Evolutionary conservation across 23 tunicate species (phyloP), one percentile per base, ranked within the genome.

Genomic region (Ascidia mentula): DNA sequence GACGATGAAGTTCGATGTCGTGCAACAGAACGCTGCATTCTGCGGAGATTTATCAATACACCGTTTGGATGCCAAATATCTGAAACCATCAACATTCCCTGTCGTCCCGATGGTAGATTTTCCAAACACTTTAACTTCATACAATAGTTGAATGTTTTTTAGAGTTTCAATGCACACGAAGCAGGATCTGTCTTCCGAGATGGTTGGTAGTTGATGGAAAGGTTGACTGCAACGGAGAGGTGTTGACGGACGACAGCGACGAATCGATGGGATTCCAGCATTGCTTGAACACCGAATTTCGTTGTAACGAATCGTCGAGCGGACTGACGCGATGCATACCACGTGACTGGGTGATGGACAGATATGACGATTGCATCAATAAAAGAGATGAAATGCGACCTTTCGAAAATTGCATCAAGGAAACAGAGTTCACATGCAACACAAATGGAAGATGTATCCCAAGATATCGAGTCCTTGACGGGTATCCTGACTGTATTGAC

Each of bases 1-100:
- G 78, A 74, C 37, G 46, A 74, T 39, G 78, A 74, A 35, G 18
- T 74, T 37, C 1, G 30, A 7, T 74, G 78, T 24, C 78, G 78
- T 1, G 24, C 37, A 18, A 37, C 78, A 35, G 38, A 38, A 15
- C 46, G 78, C 34, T 74, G 78, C 38, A 32, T 74, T 18, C 46
- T 30, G 34, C n/a, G 78, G 20, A 74, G 53, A 74, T 38, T 37
- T 36, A 8, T 74, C 3, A 74, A 74, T 46, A 74, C 46, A 1
- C 24, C 18, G 22, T 1, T 18, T 6, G 20, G 46, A 36, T 74
- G 78, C 30, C 65, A 53, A 9, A 53, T 20, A 28, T 53, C 24
- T 53, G 65, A 53, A 53, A 53, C 28, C 65, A 28, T 28, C 1
- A 53, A 26, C 4, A 20, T 20, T 53, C 65, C 65, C 24, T 53